Evolutionary conservation across 2,888 invertebrate genomes (phyloP), one percentile per base, ranked within the genome.

Genomic region (Chirona hameri): DNA sequence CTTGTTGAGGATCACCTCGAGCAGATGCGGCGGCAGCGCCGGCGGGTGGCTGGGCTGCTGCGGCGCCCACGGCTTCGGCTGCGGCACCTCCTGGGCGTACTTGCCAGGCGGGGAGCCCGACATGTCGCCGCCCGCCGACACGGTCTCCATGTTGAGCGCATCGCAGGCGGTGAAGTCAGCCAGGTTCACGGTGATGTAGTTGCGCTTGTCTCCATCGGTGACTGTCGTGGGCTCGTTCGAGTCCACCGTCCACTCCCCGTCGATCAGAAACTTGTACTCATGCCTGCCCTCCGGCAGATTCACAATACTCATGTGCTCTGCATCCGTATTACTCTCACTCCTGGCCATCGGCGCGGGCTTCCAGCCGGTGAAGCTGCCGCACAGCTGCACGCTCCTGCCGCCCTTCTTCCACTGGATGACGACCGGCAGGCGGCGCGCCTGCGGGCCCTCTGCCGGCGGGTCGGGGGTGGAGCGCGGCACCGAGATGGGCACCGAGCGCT

Each of bases 1-100:
- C 89, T 99, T 99, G 88, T 99, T 99, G 81, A 99, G 91, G 87
- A 99, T 99, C 87, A 99, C 99, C 92, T 99, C 99, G 82, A 99
- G 91, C 83, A 99, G 91, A 90, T 99, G 99, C 48, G 99, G 99
- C 60, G 99, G 99, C 86, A 99, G 90, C 86, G 98, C 95, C 27
- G 99, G 99, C 52, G 29, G 72, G 18, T 31, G 29, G 14, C 72
- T 14, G 39, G 99, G 99, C 0, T 97, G 97, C 82, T 39, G 94
- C 92, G 24, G 65, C 39, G 0, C 39, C n/a, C n/a, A 10, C 46
- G 48, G 1, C 4, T 9, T 21, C 12, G 52, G 5, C 7, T n/a
- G 80, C 48, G 29, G 21, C 39, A 21, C 7, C 27, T 80, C 52
- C 52, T 29, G 52, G 52, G 27, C 52, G 80, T 80, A 76, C 24